A percentile compares a stretch with the other conserved stretches of the same genome.
Conservation (phyloP, 1,140 invertebrate genomes). For the Arion vulgaris region DNA sequence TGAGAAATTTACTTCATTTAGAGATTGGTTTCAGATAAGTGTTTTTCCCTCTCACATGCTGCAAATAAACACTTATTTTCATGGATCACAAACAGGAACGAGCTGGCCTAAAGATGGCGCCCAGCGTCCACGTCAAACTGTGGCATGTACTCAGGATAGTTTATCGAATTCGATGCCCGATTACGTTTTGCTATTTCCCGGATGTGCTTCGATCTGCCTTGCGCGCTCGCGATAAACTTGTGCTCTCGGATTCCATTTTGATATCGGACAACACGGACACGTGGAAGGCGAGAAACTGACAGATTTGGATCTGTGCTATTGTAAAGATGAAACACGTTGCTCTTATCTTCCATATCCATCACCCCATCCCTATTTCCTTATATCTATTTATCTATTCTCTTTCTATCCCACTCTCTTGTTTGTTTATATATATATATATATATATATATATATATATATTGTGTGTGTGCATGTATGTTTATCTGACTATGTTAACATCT, state of each 20-base stretch:
- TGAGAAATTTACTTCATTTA: too few species aligned
- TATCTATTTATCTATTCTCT: not conserved
- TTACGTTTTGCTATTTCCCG: conserved; percentile 15
- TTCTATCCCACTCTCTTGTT: not conserved
- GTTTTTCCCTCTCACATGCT: not conserved
- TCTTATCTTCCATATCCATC: not conserved
- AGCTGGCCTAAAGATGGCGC: not conserved
- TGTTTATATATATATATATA: too few species aligned
- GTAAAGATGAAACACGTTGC: not conserved
- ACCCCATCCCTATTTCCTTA: not conserved
- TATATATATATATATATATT: too few species aligned
- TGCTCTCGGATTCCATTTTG: conserved; percentile 21
- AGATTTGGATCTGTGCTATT: conserved; percentile 16
- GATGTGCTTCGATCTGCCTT: conserved; percentile 6
- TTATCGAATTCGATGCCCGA: conserved; percentile 17
- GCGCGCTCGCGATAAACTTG: conserved; percentile 23
- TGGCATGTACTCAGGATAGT: conserved; percentile 5
- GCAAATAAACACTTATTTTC: conserved; percentile 3
- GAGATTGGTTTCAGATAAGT: not conserved
- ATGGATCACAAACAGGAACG: conserved; percentile 6
- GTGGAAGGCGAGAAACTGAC: conserved; percentile 21
- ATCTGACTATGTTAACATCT: too few species aligned
- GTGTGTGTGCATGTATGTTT: too few species aligned
- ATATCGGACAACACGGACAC: not conserved
- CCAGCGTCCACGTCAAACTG: not conserved